Percentiles rank a stretch among this genome's conserved stretches.
Evolutionary conservation across 2,797 vertebrate genomes (phyloP).

Genomic region (Sebastes aleutianus): DNA sequence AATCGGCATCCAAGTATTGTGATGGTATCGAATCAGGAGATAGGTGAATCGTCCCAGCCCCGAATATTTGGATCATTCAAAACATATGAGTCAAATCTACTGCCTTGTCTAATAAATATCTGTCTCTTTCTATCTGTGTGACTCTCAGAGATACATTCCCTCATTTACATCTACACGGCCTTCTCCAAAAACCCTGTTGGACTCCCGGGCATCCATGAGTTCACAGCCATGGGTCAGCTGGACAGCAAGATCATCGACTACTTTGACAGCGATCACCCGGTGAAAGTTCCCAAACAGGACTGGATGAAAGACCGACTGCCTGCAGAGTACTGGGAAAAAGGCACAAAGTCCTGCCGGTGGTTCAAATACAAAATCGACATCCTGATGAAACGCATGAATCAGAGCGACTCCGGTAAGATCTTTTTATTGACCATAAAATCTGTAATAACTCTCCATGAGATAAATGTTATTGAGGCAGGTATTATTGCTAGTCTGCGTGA

Average conservation of each 20-base stretch:
- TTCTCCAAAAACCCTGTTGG: constrained; percentile 17
- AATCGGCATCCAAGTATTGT: too few relatives aligned
- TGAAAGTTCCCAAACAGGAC: constrained; percentile 58
- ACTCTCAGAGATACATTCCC: not conserved
- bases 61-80: not conserved
- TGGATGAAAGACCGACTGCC: constrained; percentile 61
- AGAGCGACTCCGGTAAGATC: constrained; percentile 48
- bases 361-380: constrained; percentile 77
- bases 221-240: constrained; percentile 78
- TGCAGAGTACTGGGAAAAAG: constrained; percentile 51
- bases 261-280: constrained; percentile 40
- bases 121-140: not conserved
- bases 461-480: too few relatives aligned
- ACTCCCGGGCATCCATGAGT: constrained; percentile 62
- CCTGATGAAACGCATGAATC: constrained; percentile 60
- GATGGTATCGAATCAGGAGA: too few relatives aligned
- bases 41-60: too few relatives aligned
- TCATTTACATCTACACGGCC: not conserved
- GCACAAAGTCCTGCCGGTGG: constrained; percentile 71
- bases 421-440: too few relatives aligned
- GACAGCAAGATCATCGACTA: constrained; percentile 74
- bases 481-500: too few relatives aligned
- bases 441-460: too few relatives aligned
- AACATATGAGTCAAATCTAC: not conserved
- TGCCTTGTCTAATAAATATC: too few relatives aligned